A percentile compares a stretch with the other conserved stretches of the same genome.
These are phyloP conservation scores for Mayetiola destructor DNA, from an alignment of 2,888 invertebrate species.

Conservation along the genomic window DNA sequence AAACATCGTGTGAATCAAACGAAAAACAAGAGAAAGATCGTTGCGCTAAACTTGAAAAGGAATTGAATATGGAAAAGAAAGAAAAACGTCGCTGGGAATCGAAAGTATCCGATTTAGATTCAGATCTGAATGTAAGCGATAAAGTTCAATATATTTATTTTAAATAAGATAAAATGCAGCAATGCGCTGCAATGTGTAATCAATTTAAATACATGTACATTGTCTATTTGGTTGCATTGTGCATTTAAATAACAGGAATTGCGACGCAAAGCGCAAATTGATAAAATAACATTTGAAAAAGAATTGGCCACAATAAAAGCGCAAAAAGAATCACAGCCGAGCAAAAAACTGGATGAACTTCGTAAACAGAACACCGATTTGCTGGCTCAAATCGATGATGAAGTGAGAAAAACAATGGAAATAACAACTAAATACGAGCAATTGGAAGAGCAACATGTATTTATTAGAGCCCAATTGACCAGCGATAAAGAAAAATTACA, in stretches of 20 bases:
- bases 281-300: constrained; percentile 53
- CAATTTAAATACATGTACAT: neutral
- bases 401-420: constrained; percentile 62
- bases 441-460: constrained; percentile 70
- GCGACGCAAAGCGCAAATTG: constrained; percentile 50
- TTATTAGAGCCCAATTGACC: constrained; percentile 65
- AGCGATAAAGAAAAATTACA: constrained; percentile 69
- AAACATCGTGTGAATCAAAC: constrained; percentile 35
- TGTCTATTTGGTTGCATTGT: neutral
- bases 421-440: constrained; percentile 69
- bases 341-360: constrained; percentile 49
- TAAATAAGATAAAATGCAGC: neutral
- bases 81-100: constrained; percentile 50
- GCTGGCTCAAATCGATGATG: constrained; percentile 49
- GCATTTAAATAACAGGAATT: constrained; percentile 27
- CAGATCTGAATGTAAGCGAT: constrained; percentile 33
- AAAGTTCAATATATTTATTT: neutral
- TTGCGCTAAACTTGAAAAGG: constrained; percentile 42
- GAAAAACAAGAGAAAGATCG: constrained; percentile 37
- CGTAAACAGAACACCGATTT: constrained; percentile 41
- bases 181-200: too few relatives aligned
- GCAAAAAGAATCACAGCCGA: constrained; percentile 50
- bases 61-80: constrained; percentile 46
- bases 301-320: constrained; percentile 62
- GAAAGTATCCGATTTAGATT: constrained; percentile 45